Conservation (phyloP, 2,888 invertebrate species). For the Rhimphoctona megacephalus region DNA sequence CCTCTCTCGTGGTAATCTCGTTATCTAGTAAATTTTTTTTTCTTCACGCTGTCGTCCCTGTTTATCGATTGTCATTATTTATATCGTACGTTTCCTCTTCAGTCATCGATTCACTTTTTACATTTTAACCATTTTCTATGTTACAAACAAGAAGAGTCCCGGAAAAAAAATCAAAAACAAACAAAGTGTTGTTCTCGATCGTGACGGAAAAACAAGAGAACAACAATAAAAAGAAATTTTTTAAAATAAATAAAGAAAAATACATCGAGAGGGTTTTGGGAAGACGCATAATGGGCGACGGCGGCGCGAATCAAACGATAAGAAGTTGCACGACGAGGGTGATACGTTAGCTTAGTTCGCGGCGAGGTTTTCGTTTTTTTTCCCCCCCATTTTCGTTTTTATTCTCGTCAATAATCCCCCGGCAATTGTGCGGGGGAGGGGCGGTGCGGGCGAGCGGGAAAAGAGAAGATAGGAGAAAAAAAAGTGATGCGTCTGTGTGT, state of each 20-base stretch:
- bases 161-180: conserved; percentile 23
- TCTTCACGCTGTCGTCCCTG: conserved; percentile 75
- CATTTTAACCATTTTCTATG: conserved; percentile 81
- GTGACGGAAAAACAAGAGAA: not conserved
- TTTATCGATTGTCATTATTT: conserved; percentile 85
- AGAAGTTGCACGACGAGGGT: conserved; percentile 74
- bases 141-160: not conserved
- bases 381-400: conserved; percentile 10
- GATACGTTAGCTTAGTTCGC: conserved; percentile 52
- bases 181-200: conserved; percentile 11
- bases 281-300: conserved; percentile 61
- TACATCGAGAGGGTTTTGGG: conserved; percentile 25
- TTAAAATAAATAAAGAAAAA: not conserved
- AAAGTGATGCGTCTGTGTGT: conserved; percentile 51
- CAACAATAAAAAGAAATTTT: not conserved
- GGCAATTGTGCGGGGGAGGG: conserved; percentile 45
- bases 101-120: conserved; percentile 85
- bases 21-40: conserved; percentile 77
- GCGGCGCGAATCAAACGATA: conserved; percentile 76
- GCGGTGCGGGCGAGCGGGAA: conserved; percentile 60
- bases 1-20: conserved; percentile 26
- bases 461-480: conserved; percentile 65
- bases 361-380: conserved; percentile 23
- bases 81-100: conserved; percentile 85
- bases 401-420: conserved; percentile 50